Percentiles rank a stretch among this genome's conserved stretches.
These are phyloP conservation scores for Lasioglossum zephyrum DNA, from an alignment of 2,888 invertebrate genomes.

Conservation along the genomic window DNA sequence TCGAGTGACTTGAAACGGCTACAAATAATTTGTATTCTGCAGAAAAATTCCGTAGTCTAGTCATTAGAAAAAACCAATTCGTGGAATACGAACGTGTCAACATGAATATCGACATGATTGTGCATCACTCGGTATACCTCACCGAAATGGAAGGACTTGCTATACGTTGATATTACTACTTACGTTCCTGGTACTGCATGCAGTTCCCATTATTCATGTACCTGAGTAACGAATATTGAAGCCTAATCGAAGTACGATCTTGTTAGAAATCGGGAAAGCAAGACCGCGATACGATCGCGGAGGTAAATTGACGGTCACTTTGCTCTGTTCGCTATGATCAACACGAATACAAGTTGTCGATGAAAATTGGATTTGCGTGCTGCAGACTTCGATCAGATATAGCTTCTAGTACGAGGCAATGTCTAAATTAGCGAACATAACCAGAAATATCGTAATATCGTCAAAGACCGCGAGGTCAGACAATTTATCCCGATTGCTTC, in stretches of 20 bases:
- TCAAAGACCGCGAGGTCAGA: not conserved
- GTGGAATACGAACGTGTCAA: not conserved
- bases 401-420: slow-evolving; percentile 25
- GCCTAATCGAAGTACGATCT: slow-evolving; percentile 23
- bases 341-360: slow-evolving; percentile 29
- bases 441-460: slow-evolving; percentile 24
- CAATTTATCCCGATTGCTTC: slow-evolving; percentile 34
- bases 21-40: not conserved
- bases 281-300: slow-evolving; percentile 28
- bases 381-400: slow-evolving; percentile 19
- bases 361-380: slow-evolving; percentile 41
- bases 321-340: slow-evolving; percentile 22
- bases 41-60: not conserved
- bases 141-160: not conserved
- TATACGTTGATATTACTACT: not conserved
- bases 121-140: not conserved
- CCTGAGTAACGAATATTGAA: not conserved
- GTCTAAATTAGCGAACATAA: slow-evolving; percentile 50
- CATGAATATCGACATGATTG: not conserved
- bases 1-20: not conserved
- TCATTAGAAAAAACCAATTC: not conserved
- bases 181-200: not conserved
- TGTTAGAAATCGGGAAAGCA: slow-evolving; percentile 23
- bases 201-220: not conserved
- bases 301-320: slow-evolving; percentile 46